Conservation (phyloP, 2,113 vertebrate species). For the Dicrurus megarhynchus region DNA sequence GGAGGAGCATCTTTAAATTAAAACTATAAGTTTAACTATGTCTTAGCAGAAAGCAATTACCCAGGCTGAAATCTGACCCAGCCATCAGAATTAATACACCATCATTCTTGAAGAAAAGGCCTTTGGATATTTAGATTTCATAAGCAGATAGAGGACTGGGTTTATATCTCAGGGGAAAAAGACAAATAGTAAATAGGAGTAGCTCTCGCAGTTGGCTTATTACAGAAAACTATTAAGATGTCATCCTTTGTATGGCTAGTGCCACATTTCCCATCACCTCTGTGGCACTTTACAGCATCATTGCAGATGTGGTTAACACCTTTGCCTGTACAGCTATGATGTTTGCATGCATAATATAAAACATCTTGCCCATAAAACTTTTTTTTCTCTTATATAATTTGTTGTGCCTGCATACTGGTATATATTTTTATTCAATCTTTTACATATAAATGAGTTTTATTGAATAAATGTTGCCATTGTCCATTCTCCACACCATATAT, state of each 20-base stretch:
- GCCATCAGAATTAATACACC: neutral
- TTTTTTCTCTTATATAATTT: conserved; percentile 6
- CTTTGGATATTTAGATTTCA: conserved; percentile 57
- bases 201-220: conserved; percentile 10
- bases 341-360: neutral
- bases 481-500: conserved; percentile 35
- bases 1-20: conserved; percentile 27
- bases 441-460: conserved; percentile 66
- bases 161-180: conserved; percentile 11
- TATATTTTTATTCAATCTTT: conserved; percentile 51
- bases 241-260: neutral
- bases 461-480: conserved; percentile 61
- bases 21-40: conserved; percentile 15
- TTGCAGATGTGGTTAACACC: conserved; percentile 1
- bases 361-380: neutral
- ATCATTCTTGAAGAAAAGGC: neutral
- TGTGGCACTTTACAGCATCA: neutral
- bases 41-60: conserved; percentile 48
- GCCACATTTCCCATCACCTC: neutral
- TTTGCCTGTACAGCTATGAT: neutral
- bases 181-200: neutral
- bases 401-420: neutral
- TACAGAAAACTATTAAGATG: conserved; percentile 31
- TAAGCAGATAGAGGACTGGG: conserved; percentile 8
- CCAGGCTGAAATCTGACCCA: conserved; percentile 21